Evolutionary conservation across 2,888 invertebrate species (phyloP).

Genomic region (Drosophila algonquin): DNA sequence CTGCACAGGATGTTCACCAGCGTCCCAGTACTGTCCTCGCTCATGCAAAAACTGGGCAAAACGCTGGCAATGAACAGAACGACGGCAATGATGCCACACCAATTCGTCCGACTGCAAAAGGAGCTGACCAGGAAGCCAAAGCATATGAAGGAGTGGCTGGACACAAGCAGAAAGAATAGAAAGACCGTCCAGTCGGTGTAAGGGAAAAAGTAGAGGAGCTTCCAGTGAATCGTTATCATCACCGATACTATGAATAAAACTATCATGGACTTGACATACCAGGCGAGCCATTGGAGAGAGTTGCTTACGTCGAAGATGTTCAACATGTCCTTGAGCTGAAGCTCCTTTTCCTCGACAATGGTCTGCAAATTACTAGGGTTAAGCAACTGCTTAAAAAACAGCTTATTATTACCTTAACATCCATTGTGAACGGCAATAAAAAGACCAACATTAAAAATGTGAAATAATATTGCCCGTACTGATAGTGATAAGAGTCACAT

Average conservation of each 20-base stretch:
- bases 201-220: no score
- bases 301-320: conserved; percentile 6
- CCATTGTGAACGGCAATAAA: background rate
- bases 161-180: no score
- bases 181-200: conserved; percentile 72
- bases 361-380: background rate
- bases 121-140: no score
- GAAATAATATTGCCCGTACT: no score
- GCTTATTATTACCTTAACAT: background rate
- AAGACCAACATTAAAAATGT: background rate
- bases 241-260: conserved; percentile 8
- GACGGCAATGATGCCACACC: conserved; percentile 88
- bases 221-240: background rate
- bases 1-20: conserved; percentile 84
- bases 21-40: conserved; percentile 84
- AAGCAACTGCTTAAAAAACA: background rate
- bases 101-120: conserved; percentile 90
- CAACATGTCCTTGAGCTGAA: conserved; percentile 7
- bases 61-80: conserved; percentile 82
- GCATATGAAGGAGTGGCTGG: no score
- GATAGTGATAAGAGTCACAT: no score
- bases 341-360: conserved; percentile 26
- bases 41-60: conserved; percentile 87
- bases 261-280: conserved; percentile 25
- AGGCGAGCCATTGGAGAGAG: conserved; percentile 19